Evolutionary conservation across 2,888 invertebrate species (phyloP), one percentile per base, ranked within the genome.

Genomic region (Caenorhabditis sinica): DNA sequence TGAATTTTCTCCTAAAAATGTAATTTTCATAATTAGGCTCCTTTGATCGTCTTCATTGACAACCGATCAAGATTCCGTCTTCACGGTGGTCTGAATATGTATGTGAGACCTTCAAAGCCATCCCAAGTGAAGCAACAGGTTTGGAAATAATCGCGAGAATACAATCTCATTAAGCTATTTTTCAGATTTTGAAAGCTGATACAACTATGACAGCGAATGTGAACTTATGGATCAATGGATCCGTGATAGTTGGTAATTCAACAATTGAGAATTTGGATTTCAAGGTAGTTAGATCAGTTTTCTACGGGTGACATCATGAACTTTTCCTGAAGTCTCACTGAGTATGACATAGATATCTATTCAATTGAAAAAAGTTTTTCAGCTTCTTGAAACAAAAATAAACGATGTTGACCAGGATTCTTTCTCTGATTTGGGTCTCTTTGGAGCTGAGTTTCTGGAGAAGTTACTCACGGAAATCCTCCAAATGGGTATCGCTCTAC

Each of bases 191-290:
- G 17, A 85, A 89, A 60, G 83, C 92, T 0, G 92, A 92, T 60
- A 91, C 92, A 9, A 92, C 92, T 23, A 89, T 92, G 89, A 92
- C 92, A 6, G 91, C 92, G 0, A 92, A 92, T 72, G 91, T 92
- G n/a, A 84, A 86, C 40, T 79, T 92, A 68, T 91, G 90, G 89
- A 88, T 92, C n/a, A 85, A 83, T 40, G 83, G 85, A 8, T 83
- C 72, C 11, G 80, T 86, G n/a, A 90, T 92, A 33, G 88, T 91
- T 28, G 92, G 92, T 63, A 92, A 92, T 73, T 91, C 92, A 2
- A 89, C 92, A 0, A 90, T 92, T 53, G 92, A 92, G 66, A 91
- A 92, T 75, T 82, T 92, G 43, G 92, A 92, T 77, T 92, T 92
- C 80, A 90, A 91, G 68, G 80, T 80, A n/a, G 8, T n/a, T n/a